Base-by-base conservation (phyloP, 2,113 vertebrate species). In the Ceyx cyanopectus region DNA sequence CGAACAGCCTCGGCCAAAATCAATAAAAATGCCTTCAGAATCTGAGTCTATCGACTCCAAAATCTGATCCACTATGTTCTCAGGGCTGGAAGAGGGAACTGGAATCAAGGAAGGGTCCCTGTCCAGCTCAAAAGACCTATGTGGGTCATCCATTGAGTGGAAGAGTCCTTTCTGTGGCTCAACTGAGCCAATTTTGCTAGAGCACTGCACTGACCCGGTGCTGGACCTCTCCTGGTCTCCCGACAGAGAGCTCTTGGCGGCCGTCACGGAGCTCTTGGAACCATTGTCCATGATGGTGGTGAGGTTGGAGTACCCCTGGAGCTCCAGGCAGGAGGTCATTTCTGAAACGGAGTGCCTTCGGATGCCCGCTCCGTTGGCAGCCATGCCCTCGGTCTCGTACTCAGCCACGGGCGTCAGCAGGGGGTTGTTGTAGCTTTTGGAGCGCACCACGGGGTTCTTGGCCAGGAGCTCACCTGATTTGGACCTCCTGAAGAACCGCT, bases 341-440 rank as follows among this genome's bases (percentile, higher is more conserved):
- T 99, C 99, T 0, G 98, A 99, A 20, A 99, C 98, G 0, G 99
- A 99, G 95, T 99, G 99, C 23, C 99, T 96, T 17, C 99, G 98
- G 94, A 98, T 96, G 26, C 98, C 87, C 0, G 95, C 17, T 12
- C 97, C 94, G 0, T 96, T 95, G 30, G 94, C 48, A 0, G 97
- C 98, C 0, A 89, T 8, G 16, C 93, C 96, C 94, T 99, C 99
- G 0, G 85, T 81, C 70, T 99, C 99, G 0, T 98, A 98, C 96
- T 99, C 99, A 0, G 96, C 98, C 89, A 99, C 98, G 0, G 99
- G 99, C 0, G 98, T 99, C 93, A 99, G 98, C 97, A 99, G 96
- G 0, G 99, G 99, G 2, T 99, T 98, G 94, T 99, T 99, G 98
- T 99, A 99, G 97, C 99, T 99, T 96, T 99, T 98, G 0, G 99